Base-by-base conservation (phyloP, 2,888 invertebrate genomes). In the Podabrus alpinus region DNA sequence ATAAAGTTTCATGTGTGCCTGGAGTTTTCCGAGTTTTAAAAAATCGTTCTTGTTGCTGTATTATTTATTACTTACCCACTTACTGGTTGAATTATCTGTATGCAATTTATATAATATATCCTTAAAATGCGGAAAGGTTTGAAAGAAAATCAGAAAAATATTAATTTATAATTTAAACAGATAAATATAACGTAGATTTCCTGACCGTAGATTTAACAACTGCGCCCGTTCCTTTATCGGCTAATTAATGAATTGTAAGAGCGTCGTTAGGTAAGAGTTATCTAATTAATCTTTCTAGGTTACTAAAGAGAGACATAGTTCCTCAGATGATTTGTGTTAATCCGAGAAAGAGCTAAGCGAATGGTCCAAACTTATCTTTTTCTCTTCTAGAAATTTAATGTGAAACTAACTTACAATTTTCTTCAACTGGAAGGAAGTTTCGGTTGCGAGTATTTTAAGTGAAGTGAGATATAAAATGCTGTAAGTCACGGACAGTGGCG, bases 231-330 rank as follows among this genome's bases (percentile, higher is more conserved):
- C 76, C 76, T 81, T 81, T 81, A 81, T 80, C 81, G 80, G 69
- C 77, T 81, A 81, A 81, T 82, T 81, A 82, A 81, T 80, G 80
- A 81, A 80, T 80, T 80, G 78, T 78, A 78, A 79, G 79, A 81
- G 79, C 78, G 76, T 79, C 81, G 73, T 81, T 81, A 81, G 78
- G 80, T 81, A 81, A 81, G 81, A 81, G 80, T 81, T 81, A 76
- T 77, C 79, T 80, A 82, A 82, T 82, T 81, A 82, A 81, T 82
- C 79, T 79, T 74, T 66, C 72, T 70, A 66, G 76, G 73, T 71
- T 73, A 68, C 73, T 71, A 73, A 59, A 70, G 73, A 76, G 71
- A 73, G 71, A 73, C 71, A 68, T 71, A 73, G 62, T 68, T 73
- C 76, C 66, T 71, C 76, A 76, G 76, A 76, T 76, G 76, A 76